Base-by-base conservation (phyloP, 2,113 vertebrate genomes). In the Paedocypris sp. region DNA sequence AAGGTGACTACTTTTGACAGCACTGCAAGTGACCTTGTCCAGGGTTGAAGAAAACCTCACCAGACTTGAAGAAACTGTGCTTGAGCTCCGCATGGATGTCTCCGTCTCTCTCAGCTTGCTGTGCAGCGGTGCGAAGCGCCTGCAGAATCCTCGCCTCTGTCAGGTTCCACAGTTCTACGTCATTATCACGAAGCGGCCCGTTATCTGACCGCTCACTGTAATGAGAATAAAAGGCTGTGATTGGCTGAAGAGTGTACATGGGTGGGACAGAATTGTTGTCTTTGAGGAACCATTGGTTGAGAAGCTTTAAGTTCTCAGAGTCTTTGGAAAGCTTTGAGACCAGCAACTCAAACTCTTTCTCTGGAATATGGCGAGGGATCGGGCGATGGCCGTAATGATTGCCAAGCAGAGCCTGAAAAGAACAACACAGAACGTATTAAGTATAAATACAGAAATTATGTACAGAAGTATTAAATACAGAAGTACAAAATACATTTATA, bases 371-470 rank as follows among this genome's bases (percentile, higher is more conserved):
- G 0, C 5, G 60, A 15, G 89, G 90, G 23, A 86, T 32, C 0
- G 76, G 53, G 0, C 85, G 74, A 39, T 79, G 79, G 1, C 88
- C 83, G 0, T 89, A 91, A n/a, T 75, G 74, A 74, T 83, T 79
- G 20, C 90, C 88, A 26, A 94, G 60, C 12, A 92, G 78, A 19
- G 80, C 89, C 90, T 93, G 67, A 4, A 11, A 32, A 20, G 2
- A 43, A 7, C 29, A 64, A 50, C 6, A 31, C 42, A 9, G 12
- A 45, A 16, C n/a, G n/a, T n/a, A n/a, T n/a, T n/a, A 10, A 36
- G 4, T 2, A 11, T 23, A 41, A 4, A 66, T 46, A 50, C 9
- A 42, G 3, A 1, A 33, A 53, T 11, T n/a, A n/a, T n/a, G n/a
- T n/a, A n/a, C n/a, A n/a, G n/a, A n/a, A n/a, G n/a, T n/a, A n/a